phyloP scores from a whole-genome alignment of 2,888 invertebrate genomes.

The Philopedon plagiatum region DNA sequence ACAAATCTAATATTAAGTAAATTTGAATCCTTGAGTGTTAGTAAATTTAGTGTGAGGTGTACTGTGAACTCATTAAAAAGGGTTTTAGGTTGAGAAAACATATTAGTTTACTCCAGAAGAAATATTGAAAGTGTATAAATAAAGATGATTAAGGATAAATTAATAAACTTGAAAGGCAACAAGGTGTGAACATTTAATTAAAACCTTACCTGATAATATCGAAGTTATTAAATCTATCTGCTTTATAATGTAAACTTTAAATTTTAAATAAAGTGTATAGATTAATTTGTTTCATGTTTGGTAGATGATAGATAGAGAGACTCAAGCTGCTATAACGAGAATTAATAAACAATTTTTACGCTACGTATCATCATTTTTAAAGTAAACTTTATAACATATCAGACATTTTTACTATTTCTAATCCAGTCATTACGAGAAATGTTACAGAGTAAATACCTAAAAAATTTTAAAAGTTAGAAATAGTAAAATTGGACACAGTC shows the following conservation, averaged over 20 bases:
- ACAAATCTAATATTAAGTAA: conserved; percentile 2
- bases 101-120: conserved; percentile 5
- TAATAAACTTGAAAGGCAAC: conserved; percentile 28
- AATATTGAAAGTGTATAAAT: conserved; percentile 15
- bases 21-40: background rate
- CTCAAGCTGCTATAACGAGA: background rate
- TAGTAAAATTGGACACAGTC: too few species aligned
- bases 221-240: background rate
- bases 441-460: too few species aligned
- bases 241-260: conserved; percentile 1
- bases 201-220: conserved; percentile 4
- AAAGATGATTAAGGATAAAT: conserved; percentile 13
- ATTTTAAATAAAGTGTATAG: background rate
- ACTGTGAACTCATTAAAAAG: conserved; percentile 5
- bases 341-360: too few species aligned
- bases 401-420: too few species aligned
- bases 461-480: too few species aligned
- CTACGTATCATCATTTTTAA: too few species aligned
- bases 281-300: background rate
- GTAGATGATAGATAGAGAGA: background rate
- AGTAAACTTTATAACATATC: too few species aligned
- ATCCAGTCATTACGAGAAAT: too few species aligned
- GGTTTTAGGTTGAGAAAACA: background rate
- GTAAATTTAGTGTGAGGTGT: conserved; percentile 1
- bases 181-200: conserved; percentile 48